These are phyloP conservation scores for Pristiophorus japonicus DNA, from an alignment of 2,113 vertebrate species.

Conservation along the genomic window DNA sequence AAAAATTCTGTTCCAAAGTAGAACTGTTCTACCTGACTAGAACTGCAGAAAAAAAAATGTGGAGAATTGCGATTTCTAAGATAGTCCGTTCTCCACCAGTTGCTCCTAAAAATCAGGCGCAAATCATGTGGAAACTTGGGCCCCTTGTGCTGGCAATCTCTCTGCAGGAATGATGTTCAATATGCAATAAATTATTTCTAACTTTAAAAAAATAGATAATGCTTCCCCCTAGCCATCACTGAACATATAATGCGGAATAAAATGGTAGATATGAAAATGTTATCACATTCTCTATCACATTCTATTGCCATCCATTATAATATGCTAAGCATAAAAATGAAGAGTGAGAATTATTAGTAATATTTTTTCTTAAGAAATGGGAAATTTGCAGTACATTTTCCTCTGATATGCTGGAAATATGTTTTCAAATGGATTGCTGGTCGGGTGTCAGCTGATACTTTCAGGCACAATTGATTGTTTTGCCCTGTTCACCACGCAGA, in stretches of 20 bases:
- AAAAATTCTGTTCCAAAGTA: too few relatives aligned
- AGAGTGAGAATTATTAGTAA: not conserved
- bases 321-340: conserved; percentile 1
- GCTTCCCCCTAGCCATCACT: not conserved
- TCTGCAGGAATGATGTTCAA: not conserved
- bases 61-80: too few relatives aligned
- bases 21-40: too few relatives aligned
- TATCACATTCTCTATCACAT: conserved; percentile 25
- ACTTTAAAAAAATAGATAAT: conserved; percentile 27
- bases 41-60: too few relatives aligned
- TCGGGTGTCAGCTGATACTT: not conserved
- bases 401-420: not conserved
- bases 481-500: not conserved
- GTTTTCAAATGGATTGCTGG: not conserved
- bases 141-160: not conserved
- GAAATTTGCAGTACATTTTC: not conserved
- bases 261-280: conserved; percentile 16
- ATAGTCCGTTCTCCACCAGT: too few relatives aligned
- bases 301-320: not conserved
- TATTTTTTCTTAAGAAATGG: not conserved
- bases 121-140: too few relatives aligned
- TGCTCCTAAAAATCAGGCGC: too few relatives aligned
- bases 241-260: not conserved
- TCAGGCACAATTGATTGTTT: not conserved
- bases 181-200: not conserved